Evolutionary conservation across 1,140 invertebrate genomes (phyloP), one percentile per base, ranked within the genome.

Genomic region (Euwallacea fornicatus): DNA sequence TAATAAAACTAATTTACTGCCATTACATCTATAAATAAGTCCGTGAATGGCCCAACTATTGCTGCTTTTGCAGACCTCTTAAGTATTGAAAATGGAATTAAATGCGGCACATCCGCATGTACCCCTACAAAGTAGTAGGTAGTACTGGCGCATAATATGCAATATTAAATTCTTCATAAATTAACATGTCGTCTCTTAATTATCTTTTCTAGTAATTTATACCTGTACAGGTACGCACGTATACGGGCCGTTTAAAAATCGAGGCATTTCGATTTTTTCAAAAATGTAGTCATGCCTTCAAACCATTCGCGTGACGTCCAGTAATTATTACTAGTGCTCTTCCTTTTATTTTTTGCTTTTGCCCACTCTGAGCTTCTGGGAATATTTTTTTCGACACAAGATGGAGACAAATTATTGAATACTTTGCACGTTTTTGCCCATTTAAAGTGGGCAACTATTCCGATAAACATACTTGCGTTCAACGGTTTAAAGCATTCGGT

Each of bases 141-240:
- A 15, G 50, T 53, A 65, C 46, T 33, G 16, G 16, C n/a, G 46
- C 62, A 54, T 65, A 65, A 65, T 65, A 50, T 65, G 62, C 62
- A 42, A 65, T 65, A 65, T 65, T 65, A 65, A 65, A 65, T 53
- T 53, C 62, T 6, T 54, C 46, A 65, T 65, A 65, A 65, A 65
- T 65, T 54, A 65, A 65, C 47, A 65, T 65, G 62, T 65, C 62
- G 10, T n/a, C 62, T 50, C 46, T 65, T 65, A 65, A 65, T 65
- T 65, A 65, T 50, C 62, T 65, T 65, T 65, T 65, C 46, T 65
- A 42, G 62, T 65, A 65, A 65, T 65, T 65, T 65, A 65, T 65
- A 65, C 62, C 33, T 53, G 54, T 33, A 65, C 44, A 42, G 16
- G 62, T 62, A 44, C 60, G 42, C 60, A 62, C 9, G 42, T 62